Conservation (phyloP, 2,113 vertebrate genomes). For the Poecile atricapillus region DNA sequence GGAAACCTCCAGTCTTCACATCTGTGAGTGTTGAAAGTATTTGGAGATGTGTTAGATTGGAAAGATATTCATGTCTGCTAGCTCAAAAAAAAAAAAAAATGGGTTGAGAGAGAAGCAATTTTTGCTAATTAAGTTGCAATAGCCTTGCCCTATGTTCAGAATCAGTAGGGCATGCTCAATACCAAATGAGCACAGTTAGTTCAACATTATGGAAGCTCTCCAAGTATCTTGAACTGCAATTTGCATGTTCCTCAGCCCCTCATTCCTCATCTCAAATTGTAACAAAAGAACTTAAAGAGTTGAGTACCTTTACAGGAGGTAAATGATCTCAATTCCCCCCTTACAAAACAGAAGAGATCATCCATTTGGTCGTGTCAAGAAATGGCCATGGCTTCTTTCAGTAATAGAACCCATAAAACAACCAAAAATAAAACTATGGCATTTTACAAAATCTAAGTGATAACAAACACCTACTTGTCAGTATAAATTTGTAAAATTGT, state of each 20-base stretch:
- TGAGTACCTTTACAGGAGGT: not conserved
- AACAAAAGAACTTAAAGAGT: not conserved
- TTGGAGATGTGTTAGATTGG: not conserved
- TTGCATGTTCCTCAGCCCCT: not conserved
- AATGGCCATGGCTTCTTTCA: not conserved
- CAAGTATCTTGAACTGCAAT: not conserved
- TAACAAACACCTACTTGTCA: constrained; percentile 60
- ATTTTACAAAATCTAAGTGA: constrained; percentile 32
- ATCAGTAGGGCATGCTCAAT: not conserved
- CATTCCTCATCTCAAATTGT: not conserved
- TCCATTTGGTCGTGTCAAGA: not conserved
- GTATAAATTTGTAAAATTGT: constrained; percentile 54
- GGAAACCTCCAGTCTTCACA: not conserved
- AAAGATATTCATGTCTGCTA: not conserved
- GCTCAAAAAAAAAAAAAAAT: not conserved
- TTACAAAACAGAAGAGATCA: not conserved
- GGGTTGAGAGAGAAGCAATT: not conserved
- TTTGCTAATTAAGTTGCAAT: not conserved
- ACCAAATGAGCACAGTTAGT: not conserved
- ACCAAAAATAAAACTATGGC: constrained; percentile 33
- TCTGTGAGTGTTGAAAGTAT: not conserved
- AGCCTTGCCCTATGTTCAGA: not conserved
- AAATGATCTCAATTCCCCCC: not conserved
- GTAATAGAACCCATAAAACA: not conserved
- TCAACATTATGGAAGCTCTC: not conserved